These are phyloP conservation scores for Gambelia wislizenii DNA, from an alignment of 2,797 vertebrate genomes.

Conservation along the genomic window DNA sequence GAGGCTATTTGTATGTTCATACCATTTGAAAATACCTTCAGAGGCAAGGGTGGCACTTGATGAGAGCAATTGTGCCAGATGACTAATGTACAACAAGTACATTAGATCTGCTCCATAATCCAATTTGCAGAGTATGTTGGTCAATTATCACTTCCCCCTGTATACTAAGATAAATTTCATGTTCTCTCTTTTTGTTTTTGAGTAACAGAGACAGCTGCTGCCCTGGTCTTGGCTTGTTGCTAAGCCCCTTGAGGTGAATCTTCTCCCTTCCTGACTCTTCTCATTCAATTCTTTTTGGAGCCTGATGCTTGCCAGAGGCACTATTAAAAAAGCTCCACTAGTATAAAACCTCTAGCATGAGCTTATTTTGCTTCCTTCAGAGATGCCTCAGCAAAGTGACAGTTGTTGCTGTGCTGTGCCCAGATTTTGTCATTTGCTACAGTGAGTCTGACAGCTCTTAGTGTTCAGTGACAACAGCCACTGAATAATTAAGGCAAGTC, in stretches of 20 bases:
- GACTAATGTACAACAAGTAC: neutral
- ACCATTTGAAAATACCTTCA: neutral
- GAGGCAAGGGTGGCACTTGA: neutral
- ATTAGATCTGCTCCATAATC: neutral
- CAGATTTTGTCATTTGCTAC: slow-evolving; percentile 8
- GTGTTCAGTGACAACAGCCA: neutral
- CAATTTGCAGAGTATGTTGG: neutral
- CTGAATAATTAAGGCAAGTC: slow-evolving; percentile 20
- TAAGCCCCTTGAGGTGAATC: slow-evolving; percentile 11
- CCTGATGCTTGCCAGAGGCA: slow-evolving; percentile 4
- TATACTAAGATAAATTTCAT: neutral
- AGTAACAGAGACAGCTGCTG: neutral
- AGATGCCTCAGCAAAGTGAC: slow-evolving; percentile 17
- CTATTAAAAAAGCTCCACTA: slow-evolving; percentile 6
- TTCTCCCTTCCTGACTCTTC: neutral
- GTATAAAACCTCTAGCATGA: slow-evolving; percentile 17
- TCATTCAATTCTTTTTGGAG: slow-evolving; percentile 13
- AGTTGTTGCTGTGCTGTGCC: slow-evolving; percentile 7
- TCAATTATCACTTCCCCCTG: neutral
- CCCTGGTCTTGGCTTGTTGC: neutral
- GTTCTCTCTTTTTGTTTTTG: neutral
- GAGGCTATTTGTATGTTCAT: neutral
- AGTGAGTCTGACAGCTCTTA: slow-evolving; percentile 6
- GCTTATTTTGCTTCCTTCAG: slow-evolving; percentile 15
- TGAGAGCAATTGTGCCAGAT: neutral